Evolutionary conservation across 2,888 invertebrate species (phyloP), one percentile per base, ranked within the genome.

Genomic region (Ischnus inquisitorius): DNA sequence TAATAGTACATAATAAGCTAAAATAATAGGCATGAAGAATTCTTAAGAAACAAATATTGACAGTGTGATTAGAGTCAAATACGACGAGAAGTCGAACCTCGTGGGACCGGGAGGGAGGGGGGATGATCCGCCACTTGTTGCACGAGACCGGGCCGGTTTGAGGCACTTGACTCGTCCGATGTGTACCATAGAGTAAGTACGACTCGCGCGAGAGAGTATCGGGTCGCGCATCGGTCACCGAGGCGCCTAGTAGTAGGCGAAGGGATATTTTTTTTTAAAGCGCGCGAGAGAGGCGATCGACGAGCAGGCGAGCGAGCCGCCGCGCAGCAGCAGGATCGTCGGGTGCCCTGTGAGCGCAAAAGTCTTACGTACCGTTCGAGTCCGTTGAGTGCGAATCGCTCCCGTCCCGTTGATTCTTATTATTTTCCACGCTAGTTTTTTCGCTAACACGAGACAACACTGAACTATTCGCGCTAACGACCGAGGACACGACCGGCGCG

Each of bases 401-500:
- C 16, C 68, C 68, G 46, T 84, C 64, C 69, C 69, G 81, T 10
- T 46, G 48, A 22, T 25, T 6, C 69, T 39, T 72, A n/a, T 68
- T 41, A 34, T 62, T 43, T 25, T 78, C 74, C 54, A 46, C 25
- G 57, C 68, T 75, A 10, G 3, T 57, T 0, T 57, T 28, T 57
- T 28, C 25, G 12, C 25, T 62, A 64, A 69, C 72, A 64, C 80
- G 51, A 46, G 88, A 74, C 85, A 87, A 87, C 60, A 85, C 88
- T 57, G 25, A 25, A 88, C 87, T 88, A 65, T 88, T 88, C 88
- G 74, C 81, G 84, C 78, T 65, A 84, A 88, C 86, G 86, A 86
- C 89, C 90, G 89, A 88, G 82, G 91, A 88, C 88, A 90, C 90
- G 69, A 84, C 85, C 86, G 85, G 84, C 75, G 90, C 87, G 87